Base-by-base conservation (phyloP, 2,113 vertebrate species). In the Nymphicus hollandicus region DNA sequence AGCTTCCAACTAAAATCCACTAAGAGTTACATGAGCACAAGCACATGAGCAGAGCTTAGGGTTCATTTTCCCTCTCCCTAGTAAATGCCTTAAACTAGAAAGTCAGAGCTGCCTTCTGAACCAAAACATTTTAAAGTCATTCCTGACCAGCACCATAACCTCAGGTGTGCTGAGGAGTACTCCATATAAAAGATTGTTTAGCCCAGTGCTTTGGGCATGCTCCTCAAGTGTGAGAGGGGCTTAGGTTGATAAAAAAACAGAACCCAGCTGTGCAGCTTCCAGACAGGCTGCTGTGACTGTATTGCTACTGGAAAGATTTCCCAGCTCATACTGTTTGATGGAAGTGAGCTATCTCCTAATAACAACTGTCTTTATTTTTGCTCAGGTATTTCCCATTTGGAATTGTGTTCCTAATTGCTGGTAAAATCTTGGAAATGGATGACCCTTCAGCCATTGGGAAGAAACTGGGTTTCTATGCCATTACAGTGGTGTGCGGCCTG, bases 351-450 rank as follows among this genome's bases (percentile, higher is more conserved):
- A 1, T 47, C 66, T 81, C 55, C 70, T 76, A 44, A 37, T 17
- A 56, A 81, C 27, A 23, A 53, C 53, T 82, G 39, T 84, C 68
- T 56, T 41, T 88, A 31, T 56, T 61, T 95, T 73, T 53, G 22
- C 49, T 46, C 90, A 99, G 99, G 99, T 99, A 99, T 95, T 99
- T 99, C 88, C 99, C 99, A 24, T 99, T 99, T 12, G 99, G 99
- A 53, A 99, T 99, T 31, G 99, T 99, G 64, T 99, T 99, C 96
- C 98, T 99, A 96, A 99, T 99, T 28, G 99, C 99, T 3, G 99
- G 99, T n/a, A 99, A 99, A 97, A 99, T 99, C 97, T 93, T 99
- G 81, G 99, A 99, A 97, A 99, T 99, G 99, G 99, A 99, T 9
- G 99, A 99, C 95, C 99, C 99, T 17, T 98, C 99, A 1, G 98